A percentile compares a stretch with the other conserved stretches of the same genome.
phyloP scores from a whole-genome alignment of 2,797 vertebrate genomes.

The Catostomus latipinnis region DNA sequence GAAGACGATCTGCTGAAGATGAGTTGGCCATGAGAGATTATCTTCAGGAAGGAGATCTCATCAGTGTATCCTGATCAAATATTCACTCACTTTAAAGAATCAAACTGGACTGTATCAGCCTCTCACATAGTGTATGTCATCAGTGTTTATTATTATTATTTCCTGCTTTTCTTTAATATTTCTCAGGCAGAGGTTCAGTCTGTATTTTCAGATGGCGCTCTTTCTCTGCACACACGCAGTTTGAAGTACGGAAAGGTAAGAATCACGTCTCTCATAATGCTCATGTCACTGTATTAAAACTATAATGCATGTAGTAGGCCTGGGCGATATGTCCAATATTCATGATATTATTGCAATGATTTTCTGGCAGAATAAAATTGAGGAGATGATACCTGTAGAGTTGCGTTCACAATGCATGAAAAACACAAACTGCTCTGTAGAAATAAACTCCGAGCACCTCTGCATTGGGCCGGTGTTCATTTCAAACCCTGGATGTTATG shows the following conservation, averaged over 20 bases:
- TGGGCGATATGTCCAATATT: too few relatives aligned
- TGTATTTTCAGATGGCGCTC: constrained; percentile 91
- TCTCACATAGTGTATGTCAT: too few relatives aligned
- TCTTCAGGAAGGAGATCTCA: constrained; percentile 94
- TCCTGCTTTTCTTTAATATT: constrained; percentile 73
- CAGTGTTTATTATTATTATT: neutral
- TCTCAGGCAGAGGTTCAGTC: constrained; percentile 95
- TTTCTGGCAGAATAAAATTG: too few relatives aligned
- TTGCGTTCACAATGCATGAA: too few relatives aligned
- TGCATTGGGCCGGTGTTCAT: too few relatives aligned
- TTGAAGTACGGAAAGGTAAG: constrained; percentile 96
- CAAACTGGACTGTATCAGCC: too few relatives aligned
- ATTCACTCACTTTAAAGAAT: too few relatives aligned
- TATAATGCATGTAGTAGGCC: neutral
- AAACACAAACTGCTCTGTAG: too few relatives aligned
- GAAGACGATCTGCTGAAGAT: constrained; percentile 92
- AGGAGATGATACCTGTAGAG: too few relatives aligned
- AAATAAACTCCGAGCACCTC: too few relatives aligned
- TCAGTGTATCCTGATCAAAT: constrained; percentile 85
- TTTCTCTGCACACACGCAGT: constrained; percentile 94
- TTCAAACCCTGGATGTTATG: too few relatives aligned
- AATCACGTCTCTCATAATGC: neutral
- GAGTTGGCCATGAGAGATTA: constrained; percentile 97
- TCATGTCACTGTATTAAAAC: neutral
- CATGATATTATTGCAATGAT: too few relatives aligned